Conservation (phyloP, 1,140 invertebrate genomes). For the Planococcus citri region DNA sequence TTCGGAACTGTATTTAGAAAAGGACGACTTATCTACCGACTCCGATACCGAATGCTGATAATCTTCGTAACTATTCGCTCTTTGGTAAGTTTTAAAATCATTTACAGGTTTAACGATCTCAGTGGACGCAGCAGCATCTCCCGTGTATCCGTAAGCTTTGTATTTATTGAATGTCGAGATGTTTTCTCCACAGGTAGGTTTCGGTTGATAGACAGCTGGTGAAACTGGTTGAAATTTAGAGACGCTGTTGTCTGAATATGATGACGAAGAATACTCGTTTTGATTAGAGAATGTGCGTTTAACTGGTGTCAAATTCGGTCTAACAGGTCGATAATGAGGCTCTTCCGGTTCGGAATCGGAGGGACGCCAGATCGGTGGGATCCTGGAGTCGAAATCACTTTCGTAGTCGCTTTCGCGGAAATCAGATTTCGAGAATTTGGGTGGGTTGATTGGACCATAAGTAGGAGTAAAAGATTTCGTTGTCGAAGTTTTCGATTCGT, state of each 20-base stretch:
- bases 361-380: conserved; percentile 46
- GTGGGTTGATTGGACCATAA: conserved; percentile 36
- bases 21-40: not conserved
- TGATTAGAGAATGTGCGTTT: not conserved
- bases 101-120: not conserved
- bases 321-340: conserved; percentile 42
- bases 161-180: not conserved
- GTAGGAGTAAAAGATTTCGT: not conserved
- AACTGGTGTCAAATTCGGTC: conserved; percentile 36
- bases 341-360: conserved; percentile 41
- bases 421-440: conserved; percentile 54
- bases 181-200: not conserved
- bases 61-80: not conserved
- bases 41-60: not conserved
- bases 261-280: not conserved
- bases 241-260: not conserved
- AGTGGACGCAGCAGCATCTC: not conserved
- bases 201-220: not conserved
- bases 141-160: not conserved
- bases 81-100: not conserved
- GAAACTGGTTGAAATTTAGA: not conserved
- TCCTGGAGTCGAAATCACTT: conserved; percentile 54
- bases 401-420: conserved; percentile 58
- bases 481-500: not conserved
- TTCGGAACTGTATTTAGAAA: conserved; percentile 30